These are phyloP conservation scores for Chinchilla lanigera DNA, from an alignment of 2,113 vertebrate genomes.

Conservation along the genomic window DNA sequence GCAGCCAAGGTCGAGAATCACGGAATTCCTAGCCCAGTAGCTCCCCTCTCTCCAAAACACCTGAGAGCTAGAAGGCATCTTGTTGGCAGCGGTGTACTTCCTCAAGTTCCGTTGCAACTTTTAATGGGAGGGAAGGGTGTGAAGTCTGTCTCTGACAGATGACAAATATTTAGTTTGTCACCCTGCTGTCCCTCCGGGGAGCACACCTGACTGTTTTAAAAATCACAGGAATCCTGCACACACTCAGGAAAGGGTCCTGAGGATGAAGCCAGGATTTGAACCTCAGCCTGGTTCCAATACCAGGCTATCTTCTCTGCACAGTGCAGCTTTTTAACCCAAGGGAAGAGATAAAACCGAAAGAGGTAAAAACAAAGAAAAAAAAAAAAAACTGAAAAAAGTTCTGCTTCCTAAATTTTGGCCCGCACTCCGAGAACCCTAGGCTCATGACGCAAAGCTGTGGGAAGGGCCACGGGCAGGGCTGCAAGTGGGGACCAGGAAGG, in stretches of 20 bases:
- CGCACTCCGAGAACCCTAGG: neutral
- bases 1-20: neutral
- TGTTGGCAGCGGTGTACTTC: neutral
- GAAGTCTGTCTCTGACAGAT: neutral
- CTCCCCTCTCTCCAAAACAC: neutral
- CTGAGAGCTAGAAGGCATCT: neutral
- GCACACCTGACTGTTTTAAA: neutral
- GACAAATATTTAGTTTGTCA: neutral
- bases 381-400: neutral
- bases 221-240: neutral
- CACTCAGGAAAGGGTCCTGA: constrained; percentile 4
- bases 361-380: neutral
- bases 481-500: neutral
- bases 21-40: neutral
- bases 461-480: neutral
- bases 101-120: neutral
- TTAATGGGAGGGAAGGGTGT: neutral
- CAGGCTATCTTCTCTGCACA: neutral
- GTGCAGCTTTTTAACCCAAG: neutral
- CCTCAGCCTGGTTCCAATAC: neutral
- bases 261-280: neutral
- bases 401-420: constrained; percentile 14
- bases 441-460: neutral
- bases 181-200: neutral
- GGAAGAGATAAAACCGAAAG: neutral